Conservation (phyloP, 1,140 invertebrate genomes). For the Rhizoglyphus robini region DNA sequence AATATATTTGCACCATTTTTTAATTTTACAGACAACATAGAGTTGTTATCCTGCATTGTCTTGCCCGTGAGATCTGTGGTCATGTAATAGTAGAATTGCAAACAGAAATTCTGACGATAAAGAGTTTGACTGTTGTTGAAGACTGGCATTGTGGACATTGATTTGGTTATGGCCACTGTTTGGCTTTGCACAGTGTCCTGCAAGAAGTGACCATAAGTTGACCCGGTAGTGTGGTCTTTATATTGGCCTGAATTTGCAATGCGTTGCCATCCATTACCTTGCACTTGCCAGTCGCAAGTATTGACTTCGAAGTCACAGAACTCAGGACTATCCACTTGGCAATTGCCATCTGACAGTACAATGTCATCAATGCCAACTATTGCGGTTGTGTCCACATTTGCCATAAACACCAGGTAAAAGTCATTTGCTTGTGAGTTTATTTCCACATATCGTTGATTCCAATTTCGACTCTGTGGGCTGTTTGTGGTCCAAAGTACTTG, state of each 20-base stretch:
- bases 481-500: not conserved
- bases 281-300: not conserved
- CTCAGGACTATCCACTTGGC: not conserved
- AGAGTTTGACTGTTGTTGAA: not conserved
- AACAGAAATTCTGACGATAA: not conserved
- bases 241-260: not conserved
- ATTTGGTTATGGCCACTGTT: not conserved
- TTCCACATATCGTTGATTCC: not conserved
- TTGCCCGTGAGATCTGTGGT: not conserved
- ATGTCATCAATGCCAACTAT: conserved; percentile 1
- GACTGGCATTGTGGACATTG: not conserved
- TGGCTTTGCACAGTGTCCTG: not conserved
- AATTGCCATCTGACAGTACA: not conserved
- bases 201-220: not conserved
- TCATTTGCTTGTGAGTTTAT: not conserved
- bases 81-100: not conserved
- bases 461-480: not conserved
- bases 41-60: not conserved
- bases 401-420: not conserved
- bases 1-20: not conserved
- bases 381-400: not conserved
- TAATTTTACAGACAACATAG: not conserved
- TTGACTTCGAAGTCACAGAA: conserved; percentile 15
- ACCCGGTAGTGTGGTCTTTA: not conserved
- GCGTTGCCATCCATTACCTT: not conserved